Conservation (phyloP, 1,140 invertebrate species). For the Sinonovacula constricta region DNA sequence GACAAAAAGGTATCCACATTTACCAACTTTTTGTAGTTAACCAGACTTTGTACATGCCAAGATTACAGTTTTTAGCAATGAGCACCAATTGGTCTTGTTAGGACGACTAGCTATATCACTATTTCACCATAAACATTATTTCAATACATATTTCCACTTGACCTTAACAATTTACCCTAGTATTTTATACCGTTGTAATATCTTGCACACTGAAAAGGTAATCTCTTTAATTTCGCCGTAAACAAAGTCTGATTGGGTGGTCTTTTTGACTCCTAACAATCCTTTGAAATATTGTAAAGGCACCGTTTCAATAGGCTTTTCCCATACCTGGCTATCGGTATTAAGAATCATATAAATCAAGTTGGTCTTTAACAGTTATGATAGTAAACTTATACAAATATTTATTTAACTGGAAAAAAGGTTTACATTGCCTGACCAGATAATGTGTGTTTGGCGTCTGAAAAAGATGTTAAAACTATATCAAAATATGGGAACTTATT, state of each 20-base stretch:
- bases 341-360: conserved; percentile 10
- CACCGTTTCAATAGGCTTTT: neutral
- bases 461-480: conserved; percentile 8
- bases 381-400: conserved; percentile 5
- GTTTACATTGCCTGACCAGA: neutral
- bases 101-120: no score
- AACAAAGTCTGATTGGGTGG: neutral
- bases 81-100: no score
- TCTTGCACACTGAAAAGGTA: no score
- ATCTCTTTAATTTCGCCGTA: no score
- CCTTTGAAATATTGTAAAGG: conserved; percentile 2
- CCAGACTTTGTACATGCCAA: no score
- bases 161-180: no score
- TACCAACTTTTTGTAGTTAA: no score
- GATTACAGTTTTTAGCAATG: no score
- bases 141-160: no score
- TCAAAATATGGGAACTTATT: conserved; percentile 23
- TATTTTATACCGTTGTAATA: no score
- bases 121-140: no score
- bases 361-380: neutral
- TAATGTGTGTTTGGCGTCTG: neutral
- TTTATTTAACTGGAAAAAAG: conserved; percentile 7
- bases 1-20: no score
- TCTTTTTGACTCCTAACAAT: neutral
- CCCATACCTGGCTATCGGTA: neutral